Evolutionary conservation across 2,888 invertebrate genomes (phyloP), one percentile per base, ranked within the genome.

Genomic region (Glaucopsyche alexis): DNA sequence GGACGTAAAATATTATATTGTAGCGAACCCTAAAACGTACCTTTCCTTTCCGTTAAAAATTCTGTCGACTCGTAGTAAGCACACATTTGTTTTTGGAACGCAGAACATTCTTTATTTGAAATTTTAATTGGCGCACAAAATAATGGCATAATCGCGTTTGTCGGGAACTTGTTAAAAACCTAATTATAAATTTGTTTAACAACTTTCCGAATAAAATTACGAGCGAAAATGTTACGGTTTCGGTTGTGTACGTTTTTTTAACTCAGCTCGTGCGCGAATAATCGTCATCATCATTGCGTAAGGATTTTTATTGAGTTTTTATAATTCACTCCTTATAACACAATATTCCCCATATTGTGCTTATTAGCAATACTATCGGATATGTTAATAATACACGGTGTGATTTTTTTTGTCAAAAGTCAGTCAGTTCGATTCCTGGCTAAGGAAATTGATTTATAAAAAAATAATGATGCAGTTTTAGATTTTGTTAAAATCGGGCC

Each of bases 71-170:
- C 45, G 29, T 29, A 47, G 11, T 69, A 47, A 69, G 69, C 69
- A 69, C 66, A 69, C 8, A 49, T 69, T 69, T 69, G 69, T 69
- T 49, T 69, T 49, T 69, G 69, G 69, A 45, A 47, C 69, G 11
- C 40, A 47, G 47, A 69, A 49, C 69, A 49, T 69, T 69, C 69
- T 69, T 69, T 69, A 47, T 69, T 69, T 69, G 49, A 69, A 67
- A 69, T 69, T 69, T 69, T 69, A 69, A 69, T 69, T 69, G 69
- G 69, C 69, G 19, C 14, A 7, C 19, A 66, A 66, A 40, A 66
- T 42, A 66, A 66, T 42, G 16, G 66, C 29, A 66, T 42, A 66
- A 66, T 42, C n/a, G 9, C 42, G 42, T 42, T 66, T 42, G 66
- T 42, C 42, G 66, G 66, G 14, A 66, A 66, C 16, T 66, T 66